Evolutionary conservation across 2,113 vertebrate species (phyloP).

Genomic region (Tachysurus vachellii): DNA sequence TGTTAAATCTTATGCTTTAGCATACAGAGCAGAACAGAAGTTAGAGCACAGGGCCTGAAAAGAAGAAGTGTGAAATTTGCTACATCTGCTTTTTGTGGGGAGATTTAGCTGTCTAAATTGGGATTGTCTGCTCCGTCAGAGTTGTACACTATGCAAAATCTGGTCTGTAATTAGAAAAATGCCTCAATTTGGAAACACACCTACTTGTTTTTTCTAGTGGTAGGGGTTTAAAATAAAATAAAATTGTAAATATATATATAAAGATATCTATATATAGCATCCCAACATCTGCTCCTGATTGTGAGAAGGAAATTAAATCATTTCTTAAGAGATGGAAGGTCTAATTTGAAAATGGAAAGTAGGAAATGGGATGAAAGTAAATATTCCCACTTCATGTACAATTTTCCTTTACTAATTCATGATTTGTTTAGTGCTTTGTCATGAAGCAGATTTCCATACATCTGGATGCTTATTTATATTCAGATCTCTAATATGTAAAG

Average conservation of each 20-base stretch:
- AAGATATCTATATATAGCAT: neutral
- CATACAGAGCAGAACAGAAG: neutral
- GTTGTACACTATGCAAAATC: neutral
- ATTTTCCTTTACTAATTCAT: neutral
- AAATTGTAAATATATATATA: too few species aligned
- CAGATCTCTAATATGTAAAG: neutral
- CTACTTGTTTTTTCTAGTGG: neutral
- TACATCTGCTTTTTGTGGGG: neutral
- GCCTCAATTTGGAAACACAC: neutral
- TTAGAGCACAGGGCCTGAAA: neutral
- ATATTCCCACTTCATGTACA: neutral
- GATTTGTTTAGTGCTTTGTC: neutral
- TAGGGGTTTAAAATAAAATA: neutral
- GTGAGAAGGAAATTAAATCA: neutral
- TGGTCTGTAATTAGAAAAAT: neutral
- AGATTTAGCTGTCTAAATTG: neutral
- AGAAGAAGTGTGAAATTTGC: neutral
- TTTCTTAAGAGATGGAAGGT: neutral
- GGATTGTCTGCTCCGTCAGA: neutral
- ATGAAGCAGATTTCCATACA: neutral
- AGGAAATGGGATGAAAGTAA: neutral
- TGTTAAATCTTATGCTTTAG: neutral
- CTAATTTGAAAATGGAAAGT: neutral
- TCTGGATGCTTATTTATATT: neutral
- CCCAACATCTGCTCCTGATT: neutral